Evolutionary conservation across 2,888 invertebrate genomes (phyloP).

Genomic region (Brachylomia viminalis): DNA sequence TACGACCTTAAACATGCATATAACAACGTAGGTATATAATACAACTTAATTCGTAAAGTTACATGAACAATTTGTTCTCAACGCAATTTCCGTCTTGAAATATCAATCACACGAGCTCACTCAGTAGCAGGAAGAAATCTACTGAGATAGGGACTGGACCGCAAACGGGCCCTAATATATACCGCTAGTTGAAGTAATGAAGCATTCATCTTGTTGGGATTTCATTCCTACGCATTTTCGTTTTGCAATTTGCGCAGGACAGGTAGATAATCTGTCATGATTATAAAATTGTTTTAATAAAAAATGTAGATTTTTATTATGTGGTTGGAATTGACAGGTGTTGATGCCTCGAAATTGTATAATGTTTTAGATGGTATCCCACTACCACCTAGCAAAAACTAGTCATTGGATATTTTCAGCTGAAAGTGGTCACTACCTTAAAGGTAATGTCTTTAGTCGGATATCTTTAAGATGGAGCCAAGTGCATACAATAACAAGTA

Average conservation of each 20-base stretch:
- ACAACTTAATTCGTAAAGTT: slow-evolving; percentile 42
- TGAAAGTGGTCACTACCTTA: background rate
- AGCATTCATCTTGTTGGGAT: slow-evolving; percentile 54
- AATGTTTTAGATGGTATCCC: background rate
- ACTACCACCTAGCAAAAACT: background rate
- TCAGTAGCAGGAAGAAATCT: slow-evolving; percentile 64
- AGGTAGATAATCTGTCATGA: slow-evolving; percentile 19
- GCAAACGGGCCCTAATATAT: slow-evolving; percentile 61
- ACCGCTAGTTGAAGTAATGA: slow-evolving; percentile 54
- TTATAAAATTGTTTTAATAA: background rate
- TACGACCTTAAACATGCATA: slow-evolving; percentile 30
- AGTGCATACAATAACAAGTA: background rate
- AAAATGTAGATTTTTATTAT: background rate
- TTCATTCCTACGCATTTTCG: slow-evolving; percentile 40
- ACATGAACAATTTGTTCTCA: slow-evolving; percentile 41
- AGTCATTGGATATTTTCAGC: background rate
- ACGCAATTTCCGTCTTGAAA: slow-evolving; percentile 59
- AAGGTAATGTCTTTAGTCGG: too few relatives aligned
- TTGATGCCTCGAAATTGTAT: background rate
- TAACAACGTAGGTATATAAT: slow-evolving; percentile 19
- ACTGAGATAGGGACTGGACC: slow-evolving; percentile 54
- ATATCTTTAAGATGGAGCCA: background rate
- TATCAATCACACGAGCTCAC: slow-evolving; percentile 62
- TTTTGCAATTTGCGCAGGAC: slow-evolving; percentile 43
- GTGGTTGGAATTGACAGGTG: background rate